These are phyloP conservation scores for Melolontha melolontha DNA, from an alignment of 2,888 invertebrate species.

Conservation along the genomic window DNA sequence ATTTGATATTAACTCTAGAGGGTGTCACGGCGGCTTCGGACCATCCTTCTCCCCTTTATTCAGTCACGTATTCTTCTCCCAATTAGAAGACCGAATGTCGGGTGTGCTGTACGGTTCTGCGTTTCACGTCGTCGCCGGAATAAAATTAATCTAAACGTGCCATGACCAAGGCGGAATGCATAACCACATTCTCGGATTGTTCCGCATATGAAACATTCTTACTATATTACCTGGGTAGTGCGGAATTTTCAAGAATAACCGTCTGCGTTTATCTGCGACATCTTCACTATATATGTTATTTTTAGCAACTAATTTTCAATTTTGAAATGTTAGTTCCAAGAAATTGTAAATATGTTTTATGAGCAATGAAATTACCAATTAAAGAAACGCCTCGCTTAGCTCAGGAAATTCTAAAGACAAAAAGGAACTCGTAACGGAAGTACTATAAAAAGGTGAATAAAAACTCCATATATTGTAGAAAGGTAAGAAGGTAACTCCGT, in stretches of 20 bases:
- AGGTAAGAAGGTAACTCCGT: no score
- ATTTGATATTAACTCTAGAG: constrained; percentile 27
- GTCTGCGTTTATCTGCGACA: not conserved
- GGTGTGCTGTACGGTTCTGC: constrained; percentile 5
- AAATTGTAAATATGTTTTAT: no score
- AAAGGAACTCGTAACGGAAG: no score
- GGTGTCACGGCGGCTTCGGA: not conserved
- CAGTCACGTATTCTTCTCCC: constrained; percentile 39
- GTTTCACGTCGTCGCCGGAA: constrained; percentile 34
- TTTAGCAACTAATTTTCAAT: no score
- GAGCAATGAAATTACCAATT: no score
- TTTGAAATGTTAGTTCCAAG: no score
- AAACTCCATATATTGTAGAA: no score
- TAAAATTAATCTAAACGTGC: constrained; percentile 45
- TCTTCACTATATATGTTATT: no score
- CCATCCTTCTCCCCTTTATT: constrained; percentile 13
- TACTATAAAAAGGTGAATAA: no score
- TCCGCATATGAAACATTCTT: constrained; percentile 53
- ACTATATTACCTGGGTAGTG: constrained; percentile 40
- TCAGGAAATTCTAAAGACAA: no score
- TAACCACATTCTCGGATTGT: constrained; percentile 50
- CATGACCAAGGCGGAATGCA: constrained; percentile 51
- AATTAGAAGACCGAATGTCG: constrained; percentile 31
- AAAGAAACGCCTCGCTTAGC: no score
- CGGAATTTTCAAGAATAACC: constrained; percentile 20